A percentile compares a stretch with the other conserved stretches of the same genome.
phyloP scores from a whole-genome alignment of 2,888 invertebrate species.

The Bibio marci region DNA sequence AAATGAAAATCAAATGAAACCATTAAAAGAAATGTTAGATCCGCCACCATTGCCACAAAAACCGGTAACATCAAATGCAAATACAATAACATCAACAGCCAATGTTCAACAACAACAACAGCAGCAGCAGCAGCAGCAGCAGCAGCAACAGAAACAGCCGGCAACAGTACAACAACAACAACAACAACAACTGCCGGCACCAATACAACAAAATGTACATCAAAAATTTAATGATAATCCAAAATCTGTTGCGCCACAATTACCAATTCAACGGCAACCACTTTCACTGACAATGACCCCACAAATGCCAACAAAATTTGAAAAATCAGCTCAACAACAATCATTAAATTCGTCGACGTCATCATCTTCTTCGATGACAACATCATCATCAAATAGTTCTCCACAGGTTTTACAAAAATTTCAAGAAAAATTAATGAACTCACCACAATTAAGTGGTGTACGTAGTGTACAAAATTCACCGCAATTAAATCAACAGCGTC shows the following conservation, averaged over 20 bases:
- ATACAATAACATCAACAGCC: not conserved
- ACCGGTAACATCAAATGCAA: not conserved
- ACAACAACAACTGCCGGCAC: slow-evolving; percentile 1
- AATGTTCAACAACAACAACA: too few relatives aligned
- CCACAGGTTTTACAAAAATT: slow-evolving; percentile 6
- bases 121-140: not conserved
- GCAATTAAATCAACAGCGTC: slow-evolving; percentile 9
- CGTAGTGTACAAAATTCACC: slow-evolving; percentile 10
- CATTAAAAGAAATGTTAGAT: not conserved
- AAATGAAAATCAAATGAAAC: not conserved
- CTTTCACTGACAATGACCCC: slow-evolving; percentile 3
- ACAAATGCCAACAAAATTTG: slow-evolving; percentile 10
- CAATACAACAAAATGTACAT: slow-evolving; percentile 10
- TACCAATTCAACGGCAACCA: slow-evolving; percentile 6
- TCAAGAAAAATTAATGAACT: slow-evolving; percentile 9
- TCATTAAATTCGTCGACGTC: not conserved
- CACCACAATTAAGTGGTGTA: slow-evolving; percentile 7
- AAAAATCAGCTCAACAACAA: slow-evolving; percentile 3
- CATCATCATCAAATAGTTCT: not conserved
- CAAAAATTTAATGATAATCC: slow-evolving; percentile 24
- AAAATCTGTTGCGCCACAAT: slow-evolving; percentile 7
- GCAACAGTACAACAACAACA: slow-evolving; percentile 5
- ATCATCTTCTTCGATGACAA: too few relatives aligned
- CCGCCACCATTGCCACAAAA: slow-evolving; percentile 8
- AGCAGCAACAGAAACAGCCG: not conserved